These are phyloP conservation scores for Drosophila miranda DNA, from an alignment of 1,140 invertebrate species.

Conservation along the genomic window DNA sequence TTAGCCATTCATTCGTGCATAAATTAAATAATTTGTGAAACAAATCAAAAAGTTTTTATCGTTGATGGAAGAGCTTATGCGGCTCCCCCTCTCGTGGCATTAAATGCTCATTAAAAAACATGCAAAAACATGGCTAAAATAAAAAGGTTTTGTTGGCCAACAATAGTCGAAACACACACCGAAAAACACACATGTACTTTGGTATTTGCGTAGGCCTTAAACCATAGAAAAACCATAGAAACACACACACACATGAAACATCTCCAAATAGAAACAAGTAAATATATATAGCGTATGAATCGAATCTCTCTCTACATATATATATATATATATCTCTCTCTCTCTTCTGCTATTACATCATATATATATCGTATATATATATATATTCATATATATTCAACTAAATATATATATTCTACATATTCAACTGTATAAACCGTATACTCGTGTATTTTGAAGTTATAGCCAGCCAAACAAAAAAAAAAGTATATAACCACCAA, in stretches of 20 bases:
- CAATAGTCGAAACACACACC: slow-evolving; percentile 12
- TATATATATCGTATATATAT: slow-evolving; percentile 32
- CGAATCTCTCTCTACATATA: slow-evolving; percentile 31
- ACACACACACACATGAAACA: slow-evolving; percentile 6
- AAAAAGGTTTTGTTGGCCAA: slow-evolving; percentile 37
- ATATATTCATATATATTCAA: slow-evolving; percentile 41
- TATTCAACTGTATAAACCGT: slow-evolving; percentile 71
- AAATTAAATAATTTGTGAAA: slow-evolving; percentile 31
- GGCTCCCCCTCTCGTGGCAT: slow-evolving; percentile 24
- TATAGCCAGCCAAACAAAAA: slow-evolving; percentile 66
- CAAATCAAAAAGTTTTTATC: slow-evolving; percentile 49
- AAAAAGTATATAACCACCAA: slow-evolving; percentile 56
- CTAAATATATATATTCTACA: slow-evolving; percentile 31
- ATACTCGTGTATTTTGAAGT: slow-evolving; percentile 73
- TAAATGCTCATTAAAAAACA: slow-evolving; percentile 52
- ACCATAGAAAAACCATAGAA: slow-evolving; percentile 29
- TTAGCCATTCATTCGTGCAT: slow-evolving; percentile 22
- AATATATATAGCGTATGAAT: slow-evolving; percentile 22
- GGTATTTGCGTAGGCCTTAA: slow-evolving; percentile 36
- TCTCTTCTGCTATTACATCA: slow-evolving; percentile 17
- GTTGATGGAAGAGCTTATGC: slow-evolving; percentile 29
- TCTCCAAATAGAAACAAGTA: slow-evolving; percentile 22
- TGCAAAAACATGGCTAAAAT: slow-evolving; percentile 6
- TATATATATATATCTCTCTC: slow-evolving; percentile 24
- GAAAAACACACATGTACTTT: slow-evolving; percentile 25